Base-by-base conservation (phyloP, 2,797 vertebrate genomes). In the Eulemur rubriventer region DNA sequence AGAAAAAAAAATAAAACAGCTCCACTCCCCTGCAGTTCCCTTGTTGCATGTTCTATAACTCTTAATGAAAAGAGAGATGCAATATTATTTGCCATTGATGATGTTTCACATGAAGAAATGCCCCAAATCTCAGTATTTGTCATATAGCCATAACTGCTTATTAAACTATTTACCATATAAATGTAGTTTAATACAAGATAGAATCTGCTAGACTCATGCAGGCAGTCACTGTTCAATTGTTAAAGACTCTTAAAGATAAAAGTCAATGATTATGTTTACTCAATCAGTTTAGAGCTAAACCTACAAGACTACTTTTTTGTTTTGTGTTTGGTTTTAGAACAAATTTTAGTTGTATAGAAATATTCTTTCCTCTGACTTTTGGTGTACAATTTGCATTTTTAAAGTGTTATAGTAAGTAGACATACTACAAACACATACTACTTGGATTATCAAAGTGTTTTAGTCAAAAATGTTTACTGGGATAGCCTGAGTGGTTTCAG, bases 21-120 rank as follows among this genome's bases (percentile, higher is more conserved):
- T 2, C 63, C 76, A 84, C 90, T 89, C 17, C 35, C 28, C 85
- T 92, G 38, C 0, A 41, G 28, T 9, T 92, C 70, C 65, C 16
- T 78, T 96, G 26, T 90, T 61, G 61, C 20, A 89, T 33, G 85
- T 75, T 79, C 43, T 63, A 30, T 35, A 87, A n/a, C 17, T 7
- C 52, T 90, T 95, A 70, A 93, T 86, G 24, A 93, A 93, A 90
- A 92, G 28, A 72, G 91, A 75, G 69, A 80, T n/a, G 12, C 26
- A 55, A 59, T 26, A 20, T 24, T 88, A 76, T 79, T 82, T 88
- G 43, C 61, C 17, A 2, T 7, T 84, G 9, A 87, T 61, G 50
- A 76, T 50, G 18, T 26, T 89, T 91, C 73, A 85, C 13, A 76
- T 26, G 86, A 91, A 70, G 24, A 73, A 94, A 76, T 82, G 20